These are phyloP conservation scores for Glareola pratincola DNA, from an alignment of 2,113 vertebrate genomes.

Conservation along the genomic window DNA sequence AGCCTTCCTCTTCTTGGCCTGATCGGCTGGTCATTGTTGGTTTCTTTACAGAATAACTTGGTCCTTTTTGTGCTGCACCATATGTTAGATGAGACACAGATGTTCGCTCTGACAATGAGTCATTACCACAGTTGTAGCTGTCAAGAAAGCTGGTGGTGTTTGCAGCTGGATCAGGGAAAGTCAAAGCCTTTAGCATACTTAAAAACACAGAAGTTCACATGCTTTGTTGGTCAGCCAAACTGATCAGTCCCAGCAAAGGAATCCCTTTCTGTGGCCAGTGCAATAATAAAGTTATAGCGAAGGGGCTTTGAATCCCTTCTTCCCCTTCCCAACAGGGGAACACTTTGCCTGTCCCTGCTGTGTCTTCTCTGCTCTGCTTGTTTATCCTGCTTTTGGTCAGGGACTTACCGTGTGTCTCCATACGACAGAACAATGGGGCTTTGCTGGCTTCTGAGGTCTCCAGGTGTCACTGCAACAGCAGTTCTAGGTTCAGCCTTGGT, in stretches of 20 bases:
- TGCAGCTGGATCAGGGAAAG: not conserved
- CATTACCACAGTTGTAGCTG: not conserved
- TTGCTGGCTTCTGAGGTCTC: not conserved
- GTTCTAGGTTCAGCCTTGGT: not conserved
- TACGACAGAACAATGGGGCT: not conserved
- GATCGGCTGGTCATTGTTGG: not conserved
- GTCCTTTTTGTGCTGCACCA: not conserved
- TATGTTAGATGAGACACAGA: constrained; percentile 3
- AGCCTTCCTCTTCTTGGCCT: not conserved
- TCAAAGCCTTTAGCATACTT: not conserved
- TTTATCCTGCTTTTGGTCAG: not conserved
- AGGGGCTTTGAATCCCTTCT: not conserved
- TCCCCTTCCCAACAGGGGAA: not conserved
- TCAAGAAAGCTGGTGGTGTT: not conserved
- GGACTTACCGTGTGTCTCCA: not conserved
- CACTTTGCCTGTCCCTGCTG: not conserved
- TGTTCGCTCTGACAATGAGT: not conserved
- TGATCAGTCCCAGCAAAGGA: not conserved
- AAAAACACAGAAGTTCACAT: not conserved
- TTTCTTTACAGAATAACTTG: not conserved
- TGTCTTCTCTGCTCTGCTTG: not conserved
- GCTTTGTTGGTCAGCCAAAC: not conserved
- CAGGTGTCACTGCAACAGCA: not conserved
- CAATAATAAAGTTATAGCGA: not conserved
- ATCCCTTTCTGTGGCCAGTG: not conserved